Conservation (phyloP, 2,888 invertebrate genomes). For the Eilema depressum region DNA sequence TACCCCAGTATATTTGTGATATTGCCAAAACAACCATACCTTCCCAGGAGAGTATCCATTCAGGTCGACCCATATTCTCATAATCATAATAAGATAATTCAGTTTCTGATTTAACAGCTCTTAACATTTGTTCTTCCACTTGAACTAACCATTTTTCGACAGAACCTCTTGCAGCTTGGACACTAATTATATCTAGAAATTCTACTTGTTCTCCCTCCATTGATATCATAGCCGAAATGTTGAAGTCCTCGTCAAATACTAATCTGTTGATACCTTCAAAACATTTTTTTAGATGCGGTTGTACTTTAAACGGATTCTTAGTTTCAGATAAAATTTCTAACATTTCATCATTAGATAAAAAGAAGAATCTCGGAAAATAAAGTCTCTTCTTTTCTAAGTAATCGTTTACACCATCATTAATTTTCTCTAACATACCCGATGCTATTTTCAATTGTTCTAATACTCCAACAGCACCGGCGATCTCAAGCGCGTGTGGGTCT, state of each 20-base stretch:
- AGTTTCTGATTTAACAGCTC: constrained; percentile 90
- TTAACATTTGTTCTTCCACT: constrained; percentile 94
- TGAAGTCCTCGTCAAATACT: constrained; percentile 90
- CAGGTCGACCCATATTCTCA: constrained; percentile 83
- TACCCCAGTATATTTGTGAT: constrained; percentile 94
- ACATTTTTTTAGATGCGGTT: constrained; percentile 95
- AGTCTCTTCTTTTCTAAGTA: constrained; percentile 95
- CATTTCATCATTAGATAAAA: constrained; percentile 96
- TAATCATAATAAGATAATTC: constrained; percentile 89
- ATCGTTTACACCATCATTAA: constrained; percentile 93
- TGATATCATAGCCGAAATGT: constrained; percentile 93
- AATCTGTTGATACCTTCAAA: constrained; percentile 94
- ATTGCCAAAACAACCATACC: constrained; percentile 94
- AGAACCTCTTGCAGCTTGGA: constrained; percentile 91
- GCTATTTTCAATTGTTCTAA: constrained; percentile 91
- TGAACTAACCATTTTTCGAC: constrained; percentile 95
- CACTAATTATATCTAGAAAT: constrained; percentile 88
- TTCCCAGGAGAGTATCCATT: constrained; percentile 93
- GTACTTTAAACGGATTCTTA: constrained; percentile 93
- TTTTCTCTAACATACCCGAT: constrained; percentile 90
- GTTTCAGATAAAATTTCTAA: constrained; percentile 96
- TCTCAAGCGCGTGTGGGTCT: constrained; percentile 89
- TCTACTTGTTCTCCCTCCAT: constrained; percentile 91
- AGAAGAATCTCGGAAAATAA: constrained; percentile 95
- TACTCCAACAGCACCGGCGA: constrained; percentile 89